phyloP scores from a whole-genome alignment of 2,797 vertebrate genomes.

The Geotrypetes seraphini region DNA sequence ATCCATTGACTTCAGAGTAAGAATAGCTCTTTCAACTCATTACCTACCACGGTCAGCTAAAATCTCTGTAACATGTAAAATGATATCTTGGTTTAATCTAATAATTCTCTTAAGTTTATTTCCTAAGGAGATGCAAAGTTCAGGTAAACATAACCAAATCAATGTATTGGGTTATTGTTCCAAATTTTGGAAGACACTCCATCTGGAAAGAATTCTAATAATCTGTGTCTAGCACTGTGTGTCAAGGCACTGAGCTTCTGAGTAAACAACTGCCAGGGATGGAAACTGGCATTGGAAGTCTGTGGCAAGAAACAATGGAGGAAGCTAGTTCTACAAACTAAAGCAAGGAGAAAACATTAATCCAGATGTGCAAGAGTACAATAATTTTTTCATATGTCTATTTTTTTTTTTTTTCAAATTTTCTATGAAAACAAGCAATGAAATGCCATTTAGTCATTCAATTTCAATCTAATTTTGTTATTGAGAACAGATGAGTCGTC shows the following conservation, averaged over 20 bases:
- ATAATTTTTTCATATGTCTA: too few species aligned
- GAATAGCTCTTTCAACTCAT: too few species aligned
- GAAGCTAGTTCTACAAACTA: slow-evolving; percentile 45
- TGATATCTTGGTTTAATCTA: slow-evolving; percentile 21
- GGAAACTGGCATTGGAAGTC: slow-evolving; percentile 48
- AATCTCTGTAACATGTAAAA: slow-evolving; percentile 14
- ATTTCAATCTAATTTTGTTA: too few species aligned
- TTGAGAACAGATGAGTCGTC: too few species aligned
- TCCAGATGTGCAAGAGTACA: slow-evolving; percentile 53
- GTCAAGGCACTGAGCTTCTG: slow-evolving; percentile 51
- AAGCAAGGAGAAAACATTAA: slow-evolving; percentile 48
- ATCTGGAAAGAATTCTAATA: slow-evolving; percentile 60
- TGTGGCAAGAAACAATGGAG: slow-evolving; percentile 45
- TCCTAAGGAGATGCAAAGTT: slow-evolving; percentile 21
- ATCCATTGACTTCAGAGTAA: too few species aligned
- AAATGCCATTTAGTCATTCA: too few species aligned
- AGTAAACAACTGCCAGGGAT: slow-evolving; percentile 41
- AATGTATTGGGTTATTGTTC: slow-evolving; percentile 51
- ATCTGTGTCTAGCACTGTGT: slow-evolving; percentile 53
- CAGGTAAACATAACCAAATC: too few species aligned
- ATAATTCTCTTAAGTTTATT: slow-evolving; percentile 38
- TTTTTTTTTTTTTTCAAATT: too few species aligned
- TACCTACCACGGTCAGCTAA: too few species aligned
- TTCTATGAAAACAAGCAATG: too few species aligned
- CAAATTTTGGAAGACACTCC: slow-evolving; percentile 38